Conservation (phyloP, 1,140 invertebrate species). For the Anoplophora glabripennis region DNA sequence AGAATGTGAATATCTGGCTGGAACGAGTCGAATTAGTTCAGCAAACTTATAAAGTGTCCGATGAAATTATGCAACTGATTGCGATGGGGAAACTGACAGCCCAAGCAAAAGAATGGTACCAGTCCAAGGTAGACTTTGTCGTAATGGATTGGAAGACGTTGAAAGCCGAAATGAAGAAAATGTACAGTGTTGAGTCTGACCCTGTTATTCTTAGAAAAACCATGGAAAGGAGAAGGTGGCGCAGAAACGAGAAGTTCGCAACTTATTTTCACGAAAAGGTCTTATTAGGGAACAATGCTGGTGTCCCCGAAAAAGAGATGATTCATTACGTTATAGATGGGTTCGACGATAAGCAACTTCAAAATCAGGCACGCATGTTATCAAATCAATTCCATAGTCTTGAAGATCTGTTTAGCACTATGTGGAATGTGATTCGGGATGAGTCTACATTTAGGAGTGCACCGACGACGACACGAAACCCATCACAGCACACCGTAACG, state of each 20-base stretch:
- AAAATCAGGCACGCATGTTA: constrained; percentile 16
- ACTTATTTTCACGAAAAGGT: constrained; percentile 39
- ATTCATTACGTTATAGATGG: constrained; percentile 42
- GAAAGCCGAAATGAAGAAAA: constrained; percentile 16
- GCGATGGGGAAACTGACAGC: constrained; percentile 10
- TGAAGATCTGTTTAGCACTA: constrained; percentile 13
- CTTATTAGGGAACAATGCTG: constrained; percentile 32
- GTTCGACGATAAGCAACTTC: constrained; percentile 21
- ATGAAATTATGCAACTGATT: constrained; percentile 10
- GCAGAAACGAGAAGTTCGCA: constrained; percentile 26
- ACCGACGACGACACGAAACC: background rate
- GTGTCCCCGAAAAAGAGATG: constrained; percentile 28
- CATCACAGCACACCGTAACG: background rate
- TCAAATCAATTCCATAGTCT: background rate
- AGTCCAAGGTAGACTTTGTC: constrained; percentile 10
- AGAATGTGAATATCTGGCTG: constrained; percentile 18
- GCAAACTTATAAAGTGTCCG: constrained; percentile 12
- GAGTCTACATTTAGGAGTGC: background rate
- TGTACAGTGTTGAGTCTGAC: background rate
- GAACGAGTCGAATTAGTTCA: constrained; percentile 18
- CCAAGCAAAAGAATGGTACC: constrained; percentile 14
- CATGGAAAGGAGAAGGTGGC: constrained; percentile 39
- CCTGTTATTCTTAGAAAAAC: constrained; percentile 14
- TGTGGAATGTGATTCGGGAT: constrained; percentile 4
- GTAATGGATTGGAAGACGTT: constrained; percentile 9